A percentile compares a stretch with the other conserved stretches of the same genome.
These are phyloP conservation scores for Penaeus japonicus DNA, from an alignment of 1,140 invertebrate species.

Conservation along the genomic window DNA sequence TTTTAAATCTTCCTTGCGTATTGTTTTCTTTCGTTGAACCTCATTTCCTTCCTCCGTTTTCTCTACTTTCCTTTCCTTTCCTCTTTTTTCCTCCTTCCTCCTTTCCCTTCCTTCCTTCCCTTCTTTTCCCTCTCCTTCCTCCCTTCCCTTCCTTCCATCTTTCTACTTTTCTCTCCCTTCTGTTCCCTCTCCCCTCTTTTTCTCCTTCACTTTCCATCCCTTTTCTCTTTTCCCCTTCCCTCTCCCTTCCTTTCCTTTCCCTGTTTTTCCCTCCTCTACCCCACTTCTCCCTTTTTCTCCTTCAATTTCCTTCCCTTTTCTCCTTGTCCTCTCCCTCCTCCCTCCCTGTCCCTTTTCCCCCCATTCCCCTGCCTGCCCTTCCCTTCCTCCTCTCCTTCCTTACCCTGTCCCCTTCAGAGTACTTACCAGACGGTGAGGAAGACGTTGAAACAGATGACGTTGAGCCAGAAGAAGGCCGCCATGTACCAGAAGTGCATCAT, in stretches of 20 bases:
- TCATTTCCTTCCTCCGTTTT: background rate
- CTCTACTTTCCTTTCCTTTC: background rate
- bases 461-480: conserved; percentile 41
- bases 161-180: no score
- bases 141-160: no score
- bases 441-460: conserved; percentile 43
- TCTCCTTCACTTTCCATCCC: no score
- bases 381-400: background rate
- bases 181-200: no score
- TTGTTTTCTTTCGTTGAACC: background rate
- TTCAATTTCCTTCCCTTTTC: no score
- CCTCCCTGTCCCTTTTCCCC: background rate
- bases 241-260: background rate
- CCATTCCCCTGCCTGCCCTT: background rate
- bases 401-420: no score
- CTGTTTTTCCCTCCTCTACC: background rate
- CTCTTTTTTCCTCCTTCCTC: no score
- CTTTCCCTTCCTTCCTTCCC: no score
- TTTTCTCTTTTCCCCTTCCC: background rate
- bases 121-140: no score
- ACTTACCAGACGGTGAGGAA: conserved; percentile 39
- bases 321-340: no score
- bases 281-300: background rate
- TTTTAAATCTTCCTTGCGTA: no score
- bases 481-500: conserved; percentile 46